These are phyloP conservation scores for Synanthedon tipuliformis DNA, from an alignment of 2,888 invertebrate species.

Conservation along the genomic window DNA sequence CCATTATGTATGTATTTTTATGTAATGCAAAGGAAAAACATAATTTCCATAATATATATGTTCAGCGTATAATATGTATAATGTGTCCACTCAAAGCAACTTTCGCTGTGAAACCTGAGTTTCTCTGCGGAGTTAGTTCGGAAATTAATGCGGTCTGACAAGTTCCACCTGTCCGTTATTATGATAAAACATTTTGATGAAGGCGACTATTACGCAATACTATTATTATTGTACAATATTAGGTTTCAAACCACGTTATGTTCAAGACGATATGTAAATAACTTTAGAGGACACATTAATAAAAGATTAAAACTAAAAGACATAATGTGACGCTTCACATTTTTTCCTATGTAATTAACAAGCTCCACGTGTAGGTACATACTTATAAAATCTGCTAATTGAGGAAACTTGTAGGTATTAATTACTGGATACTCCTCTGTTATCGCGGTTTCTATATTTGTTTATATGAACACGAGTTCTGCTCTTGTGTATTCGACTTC, in stretches of 20 bases:
- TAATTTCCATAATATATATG: constrained; percentile 37
- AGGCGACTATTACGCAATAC: not conserved
- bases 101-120: constrained; percentile 40
- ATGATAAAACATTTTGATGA: not conserved
- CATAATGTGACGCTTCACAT: no score
- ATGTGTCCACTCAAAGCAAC: constrained; percentile 25
- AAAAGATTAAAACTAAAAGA: no score
- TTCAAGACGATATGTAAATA: not conserved
- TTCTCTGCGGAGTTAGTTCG: constrained; percentile 17
- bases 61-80: constrained; percentile 18
- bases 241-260: not conserved
- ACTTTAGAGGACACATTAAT: not conserved
- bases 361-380: no score
- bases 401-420: no score
- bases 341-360: no score
- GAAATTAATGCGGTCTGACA: constrained; percentile 20
- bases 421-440: no score
- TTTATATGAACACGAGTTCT: no score
- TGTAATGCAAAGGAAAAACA: constrained; percentile 38
- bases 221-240: not conserved
- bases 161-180: constrained; percentile 7
- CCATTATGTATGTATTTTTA: constrained; percentile 13
- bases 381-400: no score
- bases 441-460: no score
- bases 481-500: no score